Conservation (phyloP, 2,797 vertebrate species). For the Coracias cyanogaster region DNA sequence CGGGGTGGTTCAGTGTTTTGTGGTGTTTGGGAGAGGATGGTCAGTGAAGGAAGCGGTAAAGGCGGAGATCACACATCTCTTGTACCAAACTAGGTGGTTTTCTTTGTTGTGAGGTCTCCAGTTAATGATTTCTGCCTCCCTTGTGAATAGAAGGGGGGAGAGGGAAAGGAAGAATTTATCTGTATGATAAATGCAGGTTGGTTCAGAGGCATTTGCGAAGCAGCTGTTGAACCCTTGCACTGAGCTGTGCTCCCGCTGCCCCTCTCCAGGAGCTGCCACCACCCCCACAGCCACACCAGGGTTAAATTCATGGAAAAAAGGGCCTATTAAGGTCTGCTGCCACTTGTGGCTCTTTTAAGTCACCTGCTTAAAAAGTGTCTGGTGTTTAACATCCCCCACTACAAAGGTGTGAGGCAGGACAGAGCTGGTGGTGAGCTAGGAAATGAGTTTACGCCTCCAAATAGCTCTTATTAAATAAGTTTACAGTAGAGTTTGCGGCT, state of each 20-base stretch:
- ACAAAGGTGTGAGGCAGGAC: neutral
- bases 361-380: neutral
- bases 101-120: accelerated
- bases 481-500: neutral
- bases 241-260: neutral
- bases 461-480: accelerated
- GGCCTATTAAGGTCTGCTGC: neutral
- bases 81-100: accelerated
- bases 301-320: neutral
- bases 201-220: neutral
- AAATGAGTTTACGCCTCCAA: accelerated
- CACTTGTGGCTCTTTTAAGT: neutral
- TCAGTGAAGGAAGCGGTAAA: accelerated
- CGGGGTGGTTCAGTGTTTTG: no score
- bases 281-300: accelerated
- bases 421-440: no score
- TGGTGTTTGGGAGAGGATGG: no score
- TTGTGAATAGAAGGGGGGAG: neutral
- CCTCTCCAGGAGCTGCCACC: no score
- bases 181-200: accelerated
- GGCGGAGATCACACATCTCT: accelerated
- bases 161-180: accelerated
- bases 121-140: accelerated
- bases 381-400: neutral
- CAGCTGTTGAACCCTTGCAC: neutral